Base-by-base conservation (phyloP, 2,113 vertebrate genomes). In the Rhinoptilus africanus region DNA sequence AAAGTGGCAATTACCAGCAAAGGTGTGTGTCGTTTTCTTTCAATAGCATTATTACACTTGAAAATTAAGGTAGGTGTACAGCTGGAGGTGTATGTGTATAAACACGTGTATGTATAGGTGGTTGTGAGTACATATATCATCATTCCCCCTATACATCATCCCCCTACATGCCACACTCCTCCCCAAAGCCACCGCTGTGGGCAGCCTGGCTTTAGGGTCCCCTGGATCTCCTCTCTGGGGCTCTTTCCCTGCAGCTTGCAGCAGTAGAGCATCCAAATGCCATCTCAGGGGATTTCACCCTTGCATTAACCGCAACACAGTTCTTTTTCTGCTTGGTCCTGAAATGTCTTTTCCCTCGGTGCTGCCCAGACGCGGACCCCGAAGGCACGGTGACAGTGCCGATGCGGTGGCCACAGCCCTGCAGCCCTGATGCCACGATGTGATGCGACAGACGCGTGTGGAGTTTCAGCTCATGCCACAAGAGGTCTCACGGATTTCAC, bases 401-500 rank as follows among this genome's bases (percentile, higher is more conserved):
- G 6, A 3, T 4, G 28, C 10, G 26, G 5, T 12, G 71, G 21
- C 69, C 47, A 4, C 69, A 43, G 3, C 3, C 64, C 23, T 6
- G 3, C 41, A 23, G 43, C 45, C 3, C 7, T 4, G 26, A 34
- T 32, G n/a, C 18, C 68, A 43, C 0, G 9, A 3, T 1, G 69
- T 2, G 14, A 14, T 21, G 20, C 1, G 66, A 23, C 0, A 24
- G 72, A 51, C 1, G 4, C 8, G 4, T 37, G 12, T 59, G 93
- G 89, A 86, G 56, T 95, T 95, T 95, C 91, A 15, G 73, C 76
- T 75, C 20, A 2, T 53, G 77, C 93, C 96, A 67, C 94, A 82
- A 93, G 94, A 92, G 94, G 81, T 93, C 93, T 89, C 93, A 82
- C 27, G 24, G 92, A 72, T 91, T 92, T 86, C 89, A 45, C 11